These are phyloP conservation scores for Salminus brasiliensis DNA, from an alignment of 2,113 vertebrate species.

Conservation along the genomic window DNA sequence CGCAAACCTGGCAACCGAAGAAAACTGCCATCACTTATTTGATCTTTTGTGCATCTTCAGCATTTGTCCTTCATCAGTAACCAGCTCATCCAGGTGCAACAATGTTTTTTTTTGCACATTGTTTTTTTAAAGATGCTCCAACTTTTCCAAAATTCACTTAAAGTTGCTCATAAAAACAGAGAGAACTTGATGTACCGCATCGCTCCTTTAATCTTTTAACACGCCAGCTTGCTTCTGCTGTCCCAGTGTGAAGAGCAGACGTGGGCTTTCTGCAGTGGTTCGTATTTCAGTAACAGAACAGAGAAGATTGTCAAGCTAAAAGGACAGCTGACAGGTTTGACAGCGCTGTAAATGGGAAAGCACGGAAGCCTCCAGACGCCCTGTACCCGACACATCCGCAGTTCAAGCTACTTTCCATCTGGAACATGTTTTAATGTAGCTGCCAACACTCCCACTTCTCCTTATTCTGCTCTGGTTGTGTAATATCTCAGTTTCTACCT, in stretches of 20 bases:
- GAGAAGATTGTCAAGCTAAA: background rate
- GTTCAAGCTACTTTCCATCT: background rate
- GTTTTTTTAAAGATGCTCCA: no score
- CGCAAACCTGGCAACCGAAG: no score
- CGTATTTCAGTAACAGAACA: background rate
- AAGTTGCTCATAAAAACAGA: no score
- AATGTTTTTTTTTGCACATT: no score
- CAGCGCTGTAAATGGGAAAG: background rate
- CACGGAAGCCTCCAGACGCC: background rate
- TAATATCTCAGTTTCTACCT: background rate
- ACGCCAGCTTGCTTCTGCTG: background rate
- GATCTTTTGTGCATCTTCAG: no score
- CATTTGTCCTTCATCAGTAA: no score
- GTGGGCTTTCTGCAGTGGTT: background rate
- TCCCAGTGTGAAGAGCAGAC: background rate
- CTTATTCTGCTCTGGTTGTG: background rate
- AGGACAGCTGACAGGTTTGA: background rate
- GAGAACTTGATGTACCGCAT: no score
- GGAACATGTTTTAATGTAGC: background rate
- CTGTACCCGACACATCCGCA: background rate
- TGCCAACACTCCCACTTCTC: background rate
- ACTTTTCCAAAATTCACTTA: no score
- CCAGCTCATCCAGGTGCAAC: no score
- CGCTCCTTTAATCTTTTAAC: no score
- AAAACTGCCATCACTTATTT: no score